Evolutionary conservation across 1,140 invertebrate genomes (phyloP).

Genomic region (Pogonomyrmex californicus): DNA sequence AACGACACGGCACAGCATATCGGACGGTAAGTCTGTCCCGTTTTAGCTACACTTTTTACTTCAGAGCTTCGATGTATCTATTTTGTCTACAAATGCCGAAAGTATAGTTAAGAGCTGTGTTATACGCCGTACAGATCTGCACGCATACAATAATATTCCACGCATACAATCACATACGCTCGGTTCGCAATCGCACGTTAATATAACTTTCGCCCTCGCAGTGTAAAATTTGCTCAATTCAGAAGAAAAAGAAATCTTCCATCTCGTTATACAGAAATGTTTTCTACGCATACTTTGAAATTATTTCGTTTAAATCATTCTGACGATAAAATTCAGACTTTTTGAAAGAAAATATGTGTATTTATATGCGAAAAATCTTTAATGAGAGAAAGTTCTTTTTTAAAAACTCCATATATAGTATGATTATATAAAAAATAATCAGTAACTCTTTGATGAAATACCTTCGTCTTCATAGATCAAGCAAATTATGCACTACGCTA

Average conservation of each 20-base stretch:
- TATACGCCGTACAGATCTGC: not conserved
- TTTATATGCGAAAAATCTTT: not conserved
- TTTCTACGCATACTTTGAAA: not conserved
- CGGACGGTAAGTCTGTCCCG: not conserved
- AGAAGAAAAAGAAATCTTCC: not conserved
- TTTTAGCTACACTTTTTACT: slow-evolving; percentile 10
- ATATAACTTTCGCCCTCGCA: not conserved
- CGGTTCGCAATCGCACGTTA: slow-evolving; percentile 26
- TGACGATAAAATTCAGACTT: not conserved
- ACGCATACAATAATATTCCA: not conserved
- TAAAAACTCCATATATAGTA: not conserved
- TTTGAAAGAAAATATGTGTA: not conserved
- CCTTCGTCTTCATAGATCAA: not conserved
- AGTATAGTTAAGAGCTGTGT: slow-evolving; percentile 18
- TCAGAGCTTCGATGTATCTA: not conserved
- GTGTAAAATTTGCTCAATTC: slow-evolving; percentile 26
- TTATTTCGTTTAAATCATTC: not conserved
- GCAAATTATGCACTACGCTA: not conserved
- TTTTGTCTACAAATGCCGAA: slow-evolving; percentile 26
- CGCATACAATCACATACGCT: not conserved
- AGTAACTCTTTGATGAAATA: slow-evolving; percentile 3
- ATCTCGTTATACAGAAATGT: not conserved
- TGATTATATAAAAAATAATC: slow-evolving; percentile 19
- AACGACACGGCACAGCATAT: slow-evolving; percentile 20
- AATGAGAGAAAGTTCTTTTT: not conserved